phyloP scores from a whole-genome alignment of 2,797 vertebrate genomes.

The Syndactyla subalaris region DNA sequence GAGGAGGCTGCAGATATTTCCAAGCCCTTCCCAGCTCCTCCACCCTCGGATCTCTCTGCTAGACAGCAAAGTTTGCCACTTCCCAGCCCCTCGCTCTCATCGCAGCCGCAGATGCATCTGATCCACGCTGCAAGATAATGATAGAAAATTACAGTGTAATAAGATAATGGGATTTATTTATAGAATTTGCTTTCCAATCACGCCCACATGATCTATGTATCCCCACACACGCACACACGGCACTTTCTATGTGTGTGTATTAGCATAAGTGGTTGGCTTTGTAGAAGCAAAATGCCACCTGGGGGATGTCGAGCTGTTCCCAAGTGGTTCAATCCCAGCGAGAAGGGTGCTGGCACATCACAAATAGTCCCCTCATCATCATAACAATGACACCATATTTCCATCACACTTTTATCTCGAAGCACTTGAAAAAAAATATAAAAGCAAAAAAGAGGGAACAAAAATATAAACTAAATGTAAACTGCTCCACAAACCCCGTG shows the following conservation, averaged over 20 bases:
- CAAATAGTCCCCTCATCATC: constrained; percentile 58
- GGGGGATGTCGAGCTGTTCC: constrained; percentile 56
- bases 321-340: neutral
- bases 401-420: constrained; percentile 6
- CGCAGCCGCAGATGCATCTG: constrained; percentile 63
- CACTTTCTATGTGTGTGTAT: constrained; percentile 40
- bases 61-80: constrained; percentile 30
- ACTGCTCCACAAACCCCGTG: neutral
- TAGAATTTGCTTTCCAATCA: constrained; percentile 63
- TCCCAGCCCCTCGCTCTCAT: constrained; percentile 46
- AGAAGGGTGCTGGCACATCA: constrained; percentile 51
- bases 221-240: neutral
- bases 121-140: constrained; percentile 61
- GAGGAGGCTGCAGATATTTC: neutral
- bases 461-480: neutral
- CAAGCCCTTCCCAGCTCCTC: neutral
- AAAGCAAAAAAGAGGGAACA: neutral
- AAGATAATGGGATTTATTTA: constrained; percentile 71
- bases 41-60: neutral
- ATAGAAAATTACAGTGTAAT: constrained; percentile 69
- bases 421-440: neutral
- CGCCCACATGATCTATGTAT: constrained; percentile 17
- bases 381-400: constrained; percentile 59
- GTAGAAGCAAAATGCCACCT: constrained; percentile 61
- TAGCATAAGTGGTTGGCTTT: constrained; percentile 64